phyloP scores from a whole-genome alignment of 2,888 invertebrate species.

The Agriopis aurantiaria region DNA sequence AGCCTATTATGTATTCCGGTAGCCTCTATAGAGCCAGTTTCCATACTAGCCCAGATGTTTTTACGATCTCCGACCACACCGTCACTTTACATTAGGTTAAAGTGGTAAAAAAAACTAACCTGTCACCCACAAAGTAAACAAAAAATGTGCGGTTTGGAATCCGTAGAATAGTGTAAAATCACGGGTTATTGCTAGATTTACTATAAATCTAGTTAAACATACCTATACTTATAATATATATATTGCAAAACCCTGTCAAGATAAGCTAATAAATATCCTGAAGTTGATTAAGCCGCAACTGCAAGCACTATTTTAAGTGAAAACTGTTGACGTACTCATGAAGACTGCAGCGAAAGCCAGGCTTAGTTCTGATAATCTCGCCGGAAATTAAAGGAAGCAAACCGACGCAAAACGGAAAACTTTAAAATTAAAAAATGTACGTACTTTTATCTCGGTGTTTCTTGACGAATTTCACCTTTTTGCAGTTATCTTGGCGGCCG shows the following conservation, averaged over 20 bases:
- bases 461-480: constrained; percentile 68
- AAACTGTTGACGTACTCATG: constrained; percentile 33
- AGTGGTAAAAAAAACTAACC: no score
- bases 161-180: no score
- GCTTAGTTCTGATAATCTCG: constrained; percentile 75
- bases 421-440: constrained; percentile 77
- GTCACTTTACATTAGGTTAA: no score
- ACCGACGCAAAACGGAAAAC: constrained; percentile 69
- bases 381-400: constrained; percentile 81
- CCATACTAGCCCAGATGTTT: no score
- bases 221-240: not conserved
- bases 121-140: no score
- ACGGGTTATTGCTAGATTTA: no score
- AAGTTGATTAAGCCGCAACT: constrained; percentile 49
- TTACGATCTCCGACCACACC: no score
- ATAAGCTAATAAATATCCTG: constrained; percentile 40
- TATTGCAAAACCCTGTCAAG: constrained; percentile 18
- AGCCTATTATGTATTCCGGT: no score
- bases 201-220: no score
- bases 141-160: no score
- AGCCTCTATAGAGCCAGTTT: no score
- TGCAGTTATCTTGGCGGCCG: constrained; percentile 66
- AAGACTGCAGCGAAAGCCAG: constrained; percentile 54
- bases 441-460: constrained; percentile 63
- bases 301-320: constrained; percentile 46